A percentile compares a stretch with the other conserved stretches of the same genome.
These are phyloP conservation scores for Choristoneura rosaceana DNA, from an alignment of 2,888 invertebrate species.

Conservation along the genomic window DNA sequence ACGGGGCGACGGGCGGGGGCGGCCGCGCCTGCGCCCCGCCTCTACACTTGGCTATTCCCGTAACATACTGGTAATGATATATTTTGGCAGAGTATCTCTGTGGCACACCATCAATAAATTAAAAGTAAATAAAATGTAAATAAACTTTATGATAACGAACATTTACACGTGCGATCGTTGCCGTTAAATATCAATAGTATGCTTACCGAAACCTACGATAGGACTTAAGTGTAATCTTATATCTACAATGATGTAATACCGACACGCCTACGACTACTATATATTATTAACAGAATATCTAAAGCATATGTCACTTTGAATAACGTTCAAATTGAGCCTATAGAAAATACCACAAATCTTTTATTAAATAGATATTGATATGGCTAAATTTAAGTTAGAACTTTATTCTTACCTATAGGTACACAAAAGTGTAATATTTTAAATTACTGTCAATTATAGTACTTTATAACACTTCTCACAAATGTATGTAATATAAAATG, in stretches of 20 bases:
- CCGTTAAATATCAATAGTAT: slow-evolving; percentile 82
- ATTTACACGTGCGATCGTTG: slow-evolving; percentile 83
- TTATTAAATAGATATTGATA: slow-evolving; percentile 86
- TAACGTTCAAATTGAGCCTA: slow-evolving; percentile 86
- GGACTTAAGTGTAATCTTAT: slow-evolving; percentile 75
- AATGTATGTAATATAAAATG: slow-evolving; percentile 86
- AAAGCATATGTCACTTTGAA: slow-evolving; percentile 86
- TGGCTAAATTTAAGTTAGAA: slow-evolving; percentile 86
- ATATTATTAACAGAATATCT: slow-evolving; percentile 86
- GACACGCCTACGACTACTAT: slow-evolving; percentile 82
- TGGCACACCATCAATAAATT: slow-evolving; percentile 86
- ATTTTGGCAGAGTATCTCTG: slow-evolving; percentile 86
- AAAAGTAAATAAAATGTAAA: slow-evolving; percentile 84
- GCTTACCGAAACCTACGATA: slow-evolving; percentile 77
- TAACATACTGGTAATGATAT: slow-evolving; percentile 81
- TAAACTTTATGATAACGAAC: slow-evolving; percentile 83
- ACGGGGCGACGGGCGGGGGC: slow-evolving; percentile 16
- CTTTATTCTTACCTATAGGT: slow-evolving; percentile 81
- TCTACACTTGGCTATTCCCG: slow-evolving; percentile 57
- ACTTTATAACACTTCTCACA: slow-evolving; percentile 85
- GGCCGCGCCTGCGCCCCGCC: slow-evolving; percentile 35
- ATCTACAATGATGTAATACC: slow-evolving; percentile 81
- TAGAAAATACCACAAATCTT: slow-evolving; percentile 86
- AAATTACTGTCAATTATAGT: slow-evolving; percentile 85
- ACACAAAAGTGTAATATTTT: slow-evolving; percentile 86